Conservation (phyloP, 1,140 invertebrate species). For the Drosophila melanica region DNA sequence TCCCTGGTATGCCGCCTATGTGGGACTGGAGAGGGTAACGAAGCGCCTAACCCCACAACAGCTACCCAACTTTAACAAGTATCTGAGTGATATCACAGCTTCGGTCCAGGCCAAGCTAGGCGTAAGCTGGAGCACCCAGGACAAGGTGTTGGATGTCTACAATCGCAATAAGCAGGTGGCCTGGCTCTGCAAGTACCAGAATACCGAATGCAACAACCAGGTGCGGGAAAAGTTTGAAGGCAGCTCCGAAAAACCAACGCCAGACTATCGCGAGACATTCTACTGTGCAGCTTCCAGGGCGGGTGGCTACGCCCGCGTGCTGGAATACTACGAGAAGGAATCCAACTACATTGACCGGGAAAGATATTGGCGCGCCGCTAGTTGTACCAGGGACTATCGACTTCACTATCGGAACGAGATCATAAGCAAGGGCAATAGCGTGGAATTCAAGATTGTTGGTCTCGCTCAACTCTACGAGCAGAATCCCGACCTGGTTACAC, state of each 20-base stretch:
- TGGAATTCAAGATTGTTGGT: slow-evolving; percentile 53
- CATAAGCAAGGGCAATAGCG: slow-evolving; percentile 21
- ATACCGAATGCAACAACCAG: slow-evolving; percentile 82
- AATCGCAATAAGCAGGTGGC: slow-evolving; percentile 79
- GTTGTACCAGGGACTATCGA: slow-evolving; percentile 50
- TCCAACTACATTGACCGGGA: slow-evolving; percentile 42
- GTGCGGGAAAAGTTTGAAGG: slow-evolving; percentile 35
- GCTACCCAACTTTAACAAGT: slow-evolving; percentile 52
- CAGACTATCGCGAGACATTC: slow-evolving; percentile 86
- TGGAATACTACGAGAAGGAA: slow-evolving; percentile 33
- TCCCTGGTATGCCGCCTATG: slow-evolving; percentile 85
- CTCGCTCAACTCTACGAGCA: slow-evolving; percentile 82
- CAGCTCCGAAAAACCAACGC: slow-evolving; percentile 56
- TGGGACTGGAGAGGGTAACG: slow-evolving; percentile 42
- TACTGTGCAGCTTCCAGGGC: slow-evolving; percentile 85
- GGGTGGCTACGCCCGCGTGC: slow-evolving; percentile 51
- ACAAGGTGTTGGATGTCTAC: slow-evolving; percentile 70
- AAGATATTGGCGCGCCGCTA: slow-evolving; percentile 48
- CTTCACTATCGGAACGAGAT: slow-evolving; percentile 47
- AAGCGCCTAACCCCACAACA: slow-evolving; percentile 51
- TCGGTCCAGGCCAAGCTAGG: slow-evolving; percentile 52
- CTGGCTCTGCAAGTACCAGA: slow-evolving; percentile 85
- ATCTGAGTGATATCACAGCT: slow-evolving; percentile 43
- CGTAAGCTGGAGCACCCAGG: slow-evolving; percentile 28
- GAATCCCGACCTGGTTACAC: slow-evolving; percentile 80